Evolutionary conservation across 2,797 vertebrate genomes (phyloP).

Genomic region (Zenarchopterus dispar): DNA sequence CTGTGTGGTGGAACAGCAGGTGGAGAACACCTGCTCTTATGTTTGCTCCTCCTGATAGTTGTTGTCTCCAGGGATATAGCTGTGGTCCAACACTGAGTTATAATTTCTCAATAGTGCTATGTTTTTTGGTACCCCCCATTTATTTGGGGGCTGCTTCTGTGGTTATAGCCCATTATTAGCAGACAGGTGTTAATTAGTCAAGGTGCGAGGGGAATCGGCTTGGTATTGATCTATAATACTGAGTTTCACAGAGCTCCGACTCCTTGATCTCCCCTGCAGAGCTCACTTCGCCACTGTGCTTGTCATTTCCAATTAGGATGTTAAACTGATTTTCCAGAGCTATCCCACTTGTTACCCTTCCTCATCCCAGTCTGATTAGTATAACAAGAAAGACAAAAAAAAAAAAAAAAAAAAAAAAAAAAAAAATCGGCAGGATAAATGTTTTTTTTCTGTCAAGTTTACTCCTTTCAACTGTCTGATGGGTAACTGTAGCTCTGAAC

Average conservation of each 20-base stretch:
- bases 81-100: slow-evolving; percentile 38
- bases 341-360: slow-evolving; percentile 51
- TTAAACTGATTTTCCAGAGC: slow-evolving; percentile 70
- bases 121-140: neutral
- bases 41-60: slow-evolving; percentile 44
- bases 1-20: too few relatives aligned
- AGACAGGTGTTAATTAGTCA: slow-evolving; percentile 78
- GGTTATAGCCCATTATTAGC: slow-evolving; percentile 67
- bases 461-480: slow-evolving; percentile 60
- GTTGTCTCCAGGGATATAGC: slow-evolving; percentile 37
- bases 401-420: slow-evolving; percentile 75
- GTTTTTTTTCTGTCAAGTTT: slow-evolving; percentile 57
- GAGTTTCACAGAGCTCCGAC: slow-evolving; percentile 58
- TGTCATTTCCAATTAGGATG: slow-evolving; percentile 79
- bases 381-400: slow-evolving; percentile 68
- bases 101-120: slow-evolving; percentile 39
- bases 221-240: slow-evolving; percentile 68
- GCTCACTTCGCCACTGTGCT: slow-evolving; percentile 63
- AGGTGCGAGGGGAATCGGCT: slow-evolving; percentile 57
- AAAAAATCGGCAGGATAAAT: slow-evolving; percentile 59
- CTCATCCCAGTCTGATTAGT: slow-evolving; percentile 58
- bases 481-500: slow-evolving; percentile 44
- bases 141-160: slow-evolving; percentile 19
- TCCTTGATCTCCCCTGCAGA: slow-evolving; percentile 75
- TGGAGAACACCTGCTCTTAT: slow-evolving; percentile 63